Evolutionary conservation across 2,797 vertebrate species (phyloP).

Genomic region (Dromococcyx pavoninus): DNA sequence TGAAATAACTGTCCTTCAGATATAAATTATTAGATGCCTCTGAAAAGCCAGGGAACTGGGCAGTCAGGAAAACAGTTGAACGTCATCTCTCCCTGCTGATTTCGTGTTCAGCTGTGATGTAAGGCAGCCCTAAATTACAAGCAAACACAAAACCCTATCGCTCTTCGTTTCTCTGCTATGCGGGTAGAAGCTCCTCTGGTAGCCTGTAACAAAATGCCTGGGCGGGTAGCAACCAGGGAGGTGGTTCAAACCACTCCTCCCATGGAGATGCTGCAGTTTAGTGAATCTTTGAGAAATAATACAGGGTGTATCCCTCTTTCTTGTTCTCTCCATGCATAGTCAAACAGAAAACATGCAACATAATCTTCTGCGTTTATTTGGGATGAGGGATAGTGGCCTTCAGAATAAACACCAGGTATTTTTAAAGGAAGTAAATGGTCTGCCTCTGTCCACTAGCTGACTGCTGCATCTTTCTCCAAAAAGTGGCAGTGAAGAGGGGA

Average conservation of each 20-base stretch:
- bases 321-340: background rate
- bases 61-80: background rate
- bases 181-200: conserved; percentile 5
- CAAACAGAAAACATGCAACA: background rate
- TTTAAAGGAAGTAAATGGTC: background rate
- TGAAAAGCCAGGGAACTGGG: background rate
- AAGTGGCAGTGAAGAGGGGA: background rate
- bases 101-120: background rate
- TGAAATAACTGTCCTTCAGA: background rate
- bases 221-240: background rate
- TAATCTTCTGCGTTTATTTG: background rate
- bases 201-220: background rate
- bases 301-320: background rate
- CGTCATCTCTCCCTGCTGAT: background rate
- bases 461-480: background rate
- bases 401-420: background rate
- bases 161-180: background rate
- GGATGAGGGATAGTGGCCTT: background rate
- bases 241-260: background rate
- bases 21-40: background rate
- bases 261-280: background rate
- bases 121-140: background rate
- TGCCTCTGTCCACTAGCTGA: background rate
- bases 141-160: background rate
- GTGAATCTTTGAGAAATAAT: conserved; percentile 28